Percentiles rank a stretch among this genome's conserved stretches.
These are phyloP conservation scores for Chrysodeixis includens DNA, from an alignment of 2,888 invertebrate species.

Conservation along the genomic window DNA sequence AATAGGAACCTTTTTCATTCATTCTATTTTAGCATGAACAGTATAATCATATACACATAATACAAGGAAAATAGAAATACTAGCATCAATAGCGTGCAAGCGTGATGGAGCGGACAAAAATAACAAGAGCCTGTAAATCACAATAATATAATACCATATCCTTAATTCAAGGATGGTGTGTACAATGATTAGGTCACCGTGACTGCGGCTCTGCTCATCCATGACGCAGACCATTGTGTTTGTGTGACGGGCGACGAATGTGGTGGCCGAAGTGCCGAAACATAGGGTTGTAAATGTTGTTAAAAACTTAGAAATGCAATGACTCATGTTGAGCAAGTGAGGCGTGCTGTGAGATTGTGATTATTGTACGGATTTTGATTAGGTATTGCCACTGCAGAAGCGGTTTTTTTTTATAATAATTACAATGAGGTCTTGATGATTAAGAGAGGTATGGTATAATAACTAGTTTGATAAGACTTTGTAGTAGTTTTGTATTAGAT, in stretches of 20 bases:
- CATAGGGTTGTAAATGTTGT: background rate
- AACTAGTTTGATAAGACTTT: too few species aligned
- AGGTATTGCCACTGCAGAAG: too few species aligned
- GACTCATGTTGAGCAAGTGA: too few species aligned
- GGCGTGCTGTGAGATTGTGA: too few species aligned
- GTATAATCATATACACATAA: background rate
- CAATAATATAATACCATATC: constrained; percentile 36
- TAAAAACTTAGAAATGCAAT: background rate
- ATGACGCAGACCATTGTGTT: constrained; percentile 48
- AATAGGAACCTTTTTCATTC: background rate
- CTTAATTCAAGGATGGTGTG: constrained; percentile 54
- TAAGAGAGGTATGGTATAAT: too few species aligned
- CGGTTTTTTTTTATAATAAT: too few species aligned
- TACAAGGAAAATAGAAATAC: constrained; percentile 44
- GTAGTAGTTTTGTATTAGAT: too few species aligned
- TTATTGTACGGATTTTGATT: too few species aligned
- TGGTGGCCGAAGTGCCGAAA: constrained; percentile 8
- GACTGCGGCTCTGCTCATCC: constrained; percentile 28
- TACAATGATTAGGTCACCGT: constrained; percentile 55
- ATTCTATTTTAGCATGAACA: constrained; percentile 13
- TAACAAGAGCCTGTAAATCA: constrained; percentile 37
- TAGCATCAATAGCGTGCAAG: constrained; percentile 41
- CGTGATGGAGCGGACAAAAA: constrained; percentile 29
- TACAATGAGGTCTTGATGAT: too few species aligned
- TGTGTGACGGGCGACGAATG: constrained; percentile 16